phyloP scores from a whole-genome alignment of 2,113 vertebrate genomes.

The Phrynocephalus versicolor region DNA sequence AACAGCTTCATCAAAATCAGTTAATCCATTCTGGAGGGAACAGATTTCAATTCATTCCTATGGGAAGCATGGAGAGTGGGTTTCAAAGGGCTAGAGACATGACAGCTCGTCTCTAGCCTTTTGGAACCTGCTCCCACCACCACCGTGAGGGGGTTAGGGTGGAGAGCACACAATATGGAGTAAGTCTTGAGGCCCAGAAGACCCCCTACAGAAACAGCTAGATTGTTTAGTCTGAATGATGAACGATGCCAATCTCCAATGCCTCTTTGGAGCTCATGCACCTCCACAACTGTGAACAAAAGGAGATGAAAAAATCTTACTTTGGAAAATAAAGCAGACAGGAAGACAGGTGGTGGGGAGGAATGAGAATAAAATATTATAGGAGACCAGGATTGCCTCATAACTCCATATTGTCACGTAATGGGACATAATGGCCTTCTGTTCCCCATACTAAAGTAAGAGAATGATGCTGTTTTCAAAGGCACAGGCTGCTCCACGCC shows the following conservation, averaged over 20 bases:
- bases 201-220: not conserved
- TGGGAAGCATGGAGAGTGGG: too few relatives aligned
- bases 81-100: too few relatives aligned
- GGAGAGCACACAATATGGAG: not conserved
- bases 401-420: not conserved
- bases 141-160: too few relatives aligned
- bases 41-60: too few relatives aligned
- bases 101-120: too few relatives aligned
- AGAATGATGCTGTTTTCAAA: conserved; percentile 37
- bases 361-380: not conserved
- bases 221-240: not conserved
- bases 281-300: conserved; percentile 9
- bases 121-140: too few relatives aligned
- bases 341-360: not conserved
- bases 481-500: not conserved
- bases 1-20: too few relatives aligned
- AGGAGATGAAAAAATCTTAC: not conserved
- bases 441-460: conserved; percentile 19
- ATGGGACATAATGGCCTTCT: conserved; percentile 31
- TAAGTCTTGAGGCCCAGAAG: not conserved
- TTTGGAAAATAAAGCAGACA: not conserved
- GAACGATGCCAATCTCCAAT: not conserved
- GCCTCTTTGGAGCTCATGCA: not conserved
- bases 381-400: conserved; percentile 22
- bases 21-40: too few relatives aligned